Evolutionary conservation across 2,113 vertebrate genomes (phyloP).

Genomic region (Speoplatyrhinus poulsoni): DNA sequence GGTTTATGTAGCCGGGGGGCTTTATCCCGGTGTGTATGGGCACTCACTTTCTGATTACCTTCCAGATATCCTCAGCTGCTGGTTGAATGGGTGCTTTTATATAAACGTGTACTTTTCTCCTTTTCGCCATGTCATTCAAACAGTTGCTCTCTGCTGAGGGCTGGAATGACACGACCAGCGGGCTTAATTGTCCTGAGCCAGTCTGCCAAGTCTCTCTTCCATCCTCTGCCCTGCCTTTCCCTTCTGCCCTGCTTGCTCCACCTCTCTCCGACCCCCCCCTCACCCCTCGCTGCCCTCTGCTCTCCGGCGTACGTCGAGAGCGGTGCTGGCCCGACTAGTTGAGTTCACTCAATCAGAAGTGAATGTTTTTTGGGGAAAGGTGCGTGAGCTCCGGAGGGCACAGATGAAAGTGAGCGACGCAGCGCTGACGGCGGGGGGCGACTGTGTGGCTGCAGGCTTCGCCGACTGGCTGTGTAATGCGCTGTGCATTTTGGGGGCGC

Average conservation of each 20-base stretch:
- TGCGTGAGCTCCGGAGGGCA: slow-evolving; percentile 46
- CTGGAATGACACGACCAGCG: slow-evolving; percentile 22
- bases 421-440: slow-evolving; percentile 8
- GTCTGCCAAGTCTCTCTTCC: neutral
- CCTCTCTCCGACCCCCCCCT: neutral
- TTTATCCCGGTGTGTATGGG: neutral
- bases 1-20: neutral
- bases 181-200: slow-evolving; percentile 35
- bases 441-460: slow-evolving; percentile 15
- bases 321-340: slow-evolving; percentile 52
- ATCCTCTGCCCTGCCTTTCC: too few species aligned
- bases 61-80: neutral
- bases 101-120: slow-evolving; percentile 13
- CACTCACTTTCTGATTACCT: neutral
- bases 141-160: slow-evolving; percentile 12
- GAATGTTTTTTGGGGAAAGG: slow-evolving; percentile 55
- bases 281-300: slow-evolving; percentile 10
- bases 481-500: slow-evolving; percentile 39
- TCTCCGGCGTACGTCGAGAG: slow-evolving; percentile 26
- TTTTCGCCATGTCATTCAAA: slow-evolving; percentile 6
- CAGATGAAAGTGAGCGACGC: slow-evolving; percentile 43
- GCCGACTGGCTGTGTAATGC: slow-evolving; percentile 23
- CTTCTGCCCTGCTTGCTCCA: neutral
- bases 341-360: slow-evolving; percentile 66
- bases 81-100: neutral